These are phyloP conservation scores for Dendrocincla tyrannina DNA, from an alignment of 2,797 vertebrate genomes.

Conservation along the genomic window DNA sequence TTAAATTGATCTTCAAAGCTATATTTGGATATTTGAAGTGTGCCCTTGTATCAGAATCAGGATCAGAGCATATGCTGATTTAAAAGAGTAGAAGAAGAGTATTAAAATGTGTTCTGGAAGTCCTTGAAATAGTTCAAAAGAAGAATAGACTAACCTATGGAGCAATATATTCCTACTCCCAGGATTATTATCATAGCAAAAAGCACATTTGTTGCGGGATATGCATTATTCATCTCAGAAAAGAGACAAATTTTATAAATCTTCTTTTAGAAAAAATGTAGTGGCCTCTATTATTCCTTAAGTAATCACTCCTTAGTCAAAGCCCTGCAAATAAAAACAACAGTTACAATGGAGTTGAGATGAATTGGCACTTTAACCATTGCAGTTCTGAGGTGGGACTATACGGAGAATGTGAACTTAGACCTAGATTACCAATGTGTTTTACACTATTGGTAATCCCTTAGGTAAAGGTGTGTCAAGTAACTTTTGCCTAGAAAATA, in stretches of 20 bases:
- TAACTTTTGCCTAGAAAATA: background rate
- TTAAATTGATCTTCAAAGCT: background rate
- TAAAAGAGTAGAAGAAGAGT: background rate
- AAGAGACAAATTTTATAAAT: background rate
- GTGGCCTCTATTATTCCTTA: background rate
- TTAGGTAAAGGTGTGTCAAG: background rate
- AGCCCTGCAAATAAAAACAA: background rate
- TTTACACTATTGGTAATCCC: background rate
- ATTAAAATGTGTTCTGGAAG: background rate
- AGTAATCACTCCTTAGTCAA: background rate
- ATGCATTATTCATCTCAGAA: background rate
- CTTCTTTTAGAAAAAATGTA: background rate
- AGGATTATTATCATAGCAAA: background rate
- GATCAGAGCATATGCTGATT: background rate
- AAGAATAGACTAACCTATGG: background rate
- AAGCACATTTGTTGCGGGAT: background rate
- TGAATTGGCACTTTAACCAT: background rate
- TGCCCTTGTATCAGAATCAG: background rate
- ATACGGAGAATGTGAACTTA: background rate
- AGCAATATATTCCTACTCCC: background rate
- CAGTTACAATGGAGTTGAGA: background rate
- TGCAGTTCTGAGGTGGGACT: background rate
- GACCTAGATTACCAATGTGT: background rate
- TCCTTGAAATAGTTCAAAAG: background rate
- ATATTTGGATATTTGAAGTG: background rate